Evolutionary conservation across 2,113 vertebrate genomes (phyloP).

Genomic region (Regulus satrapa): DNA sequence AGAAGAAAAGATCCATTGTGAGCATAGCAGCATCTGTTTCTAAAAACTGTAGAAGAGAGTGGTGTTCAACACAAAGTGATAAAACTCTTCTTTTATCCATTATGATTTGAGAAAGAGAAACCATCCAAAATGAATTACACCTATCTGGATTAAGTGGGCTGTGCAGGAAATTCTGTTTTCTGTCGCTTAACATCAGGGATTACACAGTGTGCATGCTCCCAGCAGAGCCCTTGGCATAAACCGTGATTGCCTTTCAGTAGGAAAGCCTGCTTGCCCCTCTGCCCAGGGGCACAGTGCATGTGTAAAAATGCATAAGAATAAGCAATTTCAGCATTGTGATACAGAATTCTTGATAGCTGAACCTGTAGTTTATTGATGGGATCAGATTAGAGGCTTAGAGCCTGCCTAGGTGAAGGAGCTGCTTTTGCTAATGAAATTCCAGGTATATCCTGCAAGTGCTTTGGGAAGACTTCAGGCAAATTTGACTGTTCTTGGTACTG

Average conservation of each 20-base stretch:
- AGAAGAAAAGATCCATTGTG: neutral
- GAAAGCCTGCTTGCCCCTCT: neutral
- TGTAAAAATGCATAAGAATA: neutral
- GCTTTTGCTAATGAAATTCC: neutral
- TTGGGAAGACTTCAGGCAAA: neutral
- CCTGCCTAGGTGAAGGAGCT: neutral
- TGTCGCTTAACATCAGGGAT: neutral
- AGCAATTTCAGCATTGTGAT: neutral
- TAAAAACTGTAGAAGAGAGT: neutral
- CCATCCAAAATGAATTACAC: neutral
- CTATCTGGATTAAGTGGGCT: neutral
- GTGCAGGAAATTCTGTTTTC: neutral
- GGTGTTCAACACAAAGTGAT: neutral
- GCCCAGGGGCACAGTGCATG: neutral
- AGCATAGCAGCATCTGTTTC: neutral
- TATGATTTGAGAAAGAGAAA: neutral
- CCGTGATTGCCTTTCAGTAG: neutral
- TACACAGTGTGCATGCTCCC: neutral
- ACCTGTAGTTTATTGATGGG: neutral
- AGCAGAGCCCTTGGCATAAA: neutral
- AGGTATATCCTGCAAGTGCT: neutral
- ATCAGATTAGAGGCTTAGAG: neutral
- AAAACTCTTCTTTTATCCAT: neutral
- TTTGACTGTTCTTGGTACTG: neutral
- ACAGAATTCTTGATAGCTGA: neutral